Conservation (phyloP, 2,888 invertebrate genomes). For the Ochropacha duplaris region DNA sequence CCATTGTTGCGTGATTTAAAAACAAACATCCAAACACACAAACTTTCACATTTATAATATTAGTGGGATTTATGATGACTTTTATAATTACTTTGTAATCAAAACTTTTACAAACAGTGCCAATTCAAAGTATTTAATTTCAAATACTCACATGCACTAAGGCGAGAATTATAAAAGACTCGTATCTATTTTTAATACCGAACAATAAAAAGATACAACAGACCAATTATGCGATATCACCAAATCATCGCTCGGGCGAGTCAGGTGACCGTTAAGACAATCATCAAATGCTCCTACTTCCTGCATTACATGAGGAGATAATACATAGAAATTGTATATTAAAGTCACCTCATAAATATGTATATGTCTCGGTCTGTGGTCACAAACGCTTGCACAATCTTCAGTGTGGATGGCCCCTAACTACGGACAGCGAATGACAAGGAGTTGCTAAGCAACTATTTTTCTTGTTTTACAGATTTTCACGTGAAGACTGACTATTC, state of each 20-base stretch:
- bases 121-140: not conserved
- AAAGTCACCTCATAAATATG: conserved; percentile 81
- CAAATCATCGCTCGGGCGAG: conserved; percentile 42
- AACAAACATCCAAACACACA: no score
- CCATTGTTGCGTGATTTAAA: no score
- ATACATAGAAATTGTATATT: conserved; percentile 83
- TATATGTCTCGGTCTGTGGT: conserved; percentile 80
- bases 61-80: not conserved
- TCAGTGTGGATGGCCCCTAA: conserved; percentile 60
- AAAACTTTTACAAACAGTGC: not conserved
- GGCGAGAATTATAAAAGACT: not conserved
- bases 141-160: not conserved
- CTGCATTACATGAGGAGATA: conserved; percentile 78
- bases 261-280: conserved; percentile 77
- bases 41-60: no score
- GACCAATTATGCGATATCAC: conserved; percentile 63
- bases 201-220: conserved; percentile 25
- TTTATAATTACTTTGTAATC: no score
- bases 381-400: conserved; percentile 80
- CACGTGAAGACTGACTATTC: not conserved
- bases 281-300: conserved; percentile 70
- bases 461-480: not conserved
- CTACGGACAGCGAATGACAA: conserved; percentile 35
- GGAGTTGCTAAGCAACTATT: conserved; percentile 13
- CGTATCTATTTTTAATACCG: conserved; percentile 1